A percentile compares a stretch with the other conserved stretches of the same genome.
These are phyloP conservation scores for Rattus norvegicus DNA, from an alignment of 2,113 vertebrate genomes.

Conservation along the genomic window DNA sequence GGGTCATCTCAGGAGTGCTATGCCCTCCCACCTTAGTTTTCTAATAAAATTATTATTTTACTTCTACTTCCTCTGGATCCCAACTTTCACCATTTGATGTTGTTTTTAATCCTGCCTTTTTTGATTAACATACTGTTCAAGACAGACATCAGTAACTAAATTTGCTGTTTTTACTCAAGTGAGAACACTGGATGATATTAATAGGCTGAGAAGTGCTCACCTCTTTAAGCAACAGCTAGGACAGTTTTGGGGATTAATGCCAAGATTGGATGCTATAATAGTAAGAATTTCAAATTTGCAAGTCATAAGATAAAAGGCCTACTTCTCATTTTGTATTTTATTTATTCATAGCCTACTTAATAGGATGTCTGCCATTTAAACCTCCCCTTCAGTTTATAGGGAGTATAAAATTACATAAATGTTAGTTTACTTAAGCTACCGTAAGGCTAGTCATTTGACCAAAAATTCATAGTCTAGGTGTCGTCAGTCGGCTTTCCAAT, in stretches of 20 bases:
- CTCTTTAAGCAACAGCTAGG: not conserved
- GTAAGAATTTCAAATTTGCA: not conserved
- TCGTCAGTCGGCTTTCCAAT: constrained; percentile 10
- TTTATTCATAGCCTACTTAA: not conserved
- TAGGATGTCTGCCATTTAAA: not conserved
- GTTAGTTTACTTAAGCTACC: not conserved
- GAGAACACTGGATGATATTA: not conserved
- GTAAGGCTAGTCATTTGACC: not conserved
- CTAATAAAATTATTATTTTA: constrained; percentile 34
- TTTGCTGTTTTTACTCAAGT: constrained; percentile 42
- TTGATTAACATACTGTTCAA: constrained; percentile 11
- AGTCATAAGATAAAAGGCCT: not conserved
- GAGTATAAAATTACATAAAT: not conserved
- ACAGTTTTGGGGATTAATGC: not conserved
- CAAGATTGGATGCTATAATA: not conserved
- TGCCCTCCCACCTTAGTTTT: not conserved
- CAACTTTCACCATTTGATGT: not conserved
- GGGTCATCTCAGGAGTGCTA: not conserved
- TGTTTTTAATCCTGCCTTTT: not conserved
- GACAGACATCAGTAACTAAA: constrained; percentile 32
- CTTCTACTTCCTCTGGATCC: not conserved
- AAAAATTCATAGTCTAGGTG: not conserved
- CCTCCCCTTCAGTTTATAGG: not conserved
- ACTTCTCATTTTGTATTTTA: constrained; percentile 29
- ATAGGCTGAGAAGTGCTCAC: not conserved